Evolutionary conservation across 2,113 vertebrate species (phyloP), one percentile per base, ranked within the genome.

Genomic region (Esox niger): DNA sequence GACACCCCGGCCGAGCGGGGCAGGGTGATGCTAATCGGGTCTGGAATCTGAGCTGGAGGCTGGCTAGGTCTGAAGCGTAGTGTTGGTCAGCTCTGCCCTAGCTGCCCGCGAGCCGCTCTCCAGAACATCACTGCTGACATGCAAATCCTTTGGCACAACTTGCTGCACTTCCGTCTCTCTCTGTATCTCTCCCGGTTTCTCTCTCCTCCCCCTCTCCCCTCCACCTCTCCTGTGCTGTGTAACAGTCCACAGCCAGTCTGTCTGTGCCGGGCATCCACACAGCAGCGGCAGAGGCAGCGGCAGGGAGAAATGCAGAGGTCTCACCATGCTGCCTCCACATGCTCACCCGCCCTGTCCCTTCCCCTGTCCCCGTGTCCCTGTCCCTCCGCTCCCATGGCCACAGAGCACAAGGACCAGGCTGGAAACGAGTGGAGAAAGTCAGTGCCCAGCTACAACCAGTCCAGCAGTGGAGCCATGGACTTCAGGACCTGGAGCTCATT

Each of bases 371-470:
- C 32, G 47, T 84, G 80, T 56, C 64, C 81, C 27, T 62, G 75
- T 2, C 69, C 80, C 31, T 82, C 74, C 11, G n/a, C n/a, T 21
- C 7, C 23, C 49, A 52, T 23, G 10, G 59, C 78, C 84, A 59
- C 91, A 96, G 96, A 98, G 78, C 94, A 90, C 91, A 92, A 92
- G 88, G 95, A 97, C 79, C 89, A 92, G 60, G 88, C 91, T 43
- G 38, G 38, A 15, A 10, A 17, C 21, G 94, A 98, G 35, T 97
- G 97, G 95, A 91, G 93, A 88, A 96, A 93, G 90, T 88, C 94
- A 8, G 92, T 98, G 83, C 96, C 97, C 74, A 98, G 95, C 91
- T 98, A 98, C 88, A 95, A 86, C 84, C 97, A 98, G 88, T 95
- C 95, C 59, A 83, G 90, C 85, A 94, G 92, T 52, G 91, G 57